Percentiles rank a stretch among this genome's conserved stretches.
These are phyloP conservation scores for Carcharodon carcharias DNA, from an alignment of 2,797 vertebrate species.

Conservation along the genomic window DNA sequence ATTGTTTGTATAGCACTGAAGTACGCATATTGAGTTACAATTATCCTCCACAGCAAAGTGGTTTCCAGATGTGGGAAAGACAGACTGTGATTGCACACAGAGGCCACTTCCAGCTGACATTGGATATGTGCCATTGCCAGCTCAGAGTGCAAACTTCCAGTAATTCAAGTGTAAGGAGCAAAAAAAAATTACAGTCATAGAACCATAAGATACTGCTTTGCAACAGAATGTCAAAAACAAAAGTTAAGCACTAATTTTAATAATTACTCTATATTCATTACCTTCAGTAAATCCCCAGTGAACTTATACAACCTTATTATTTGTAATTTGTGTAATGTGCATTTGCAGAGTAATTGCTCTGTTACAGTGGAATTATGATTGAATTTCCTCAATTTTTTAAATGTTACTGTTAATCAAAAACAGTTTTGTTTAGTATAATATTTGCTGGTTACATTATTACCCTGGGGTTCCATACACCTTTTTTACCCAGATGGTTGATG, in stretches of 20 bases:
- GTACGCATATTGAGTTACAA: slow-evolving; percentile 35
- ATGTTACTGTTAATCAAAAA: not conserved
- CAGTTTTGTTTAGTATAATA: not conserved
- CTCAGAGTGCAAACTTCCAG: slow-evolving; percentile 24
- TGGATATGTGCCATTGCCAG: slow-evolving; percentile 35
- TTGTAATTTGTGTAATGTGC: slow-evolving; percentile 12
- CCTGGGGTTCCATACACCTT: not conserved
- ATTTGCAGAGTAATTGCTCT: slow-evolving; percentile 1
- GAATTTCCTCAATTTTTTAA: slow-evolving; percentile 30
- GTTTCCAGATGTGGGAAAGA: slow-evolving; percentile 80
- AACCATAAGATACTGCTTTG: not conserved
- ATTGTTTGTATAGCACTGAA: slow-evolving; percentile 35
- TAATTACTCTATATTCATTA: slow-evolving; percentile 17
- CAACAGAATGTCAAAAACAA: slow-evolving; percentile 11
- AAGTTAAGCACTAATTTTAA: slow-evolving; percentile 32
- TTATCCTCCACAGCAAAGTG: slow-evolving; percentile 57
- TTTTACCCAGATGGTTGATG: not conserved
- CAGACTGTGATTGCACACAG: slow-evolving; percentile 86
- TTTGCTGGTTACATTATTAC: not conserved
- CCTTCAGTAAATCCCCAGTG: not conserved
- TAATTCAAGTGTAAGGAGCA: slow-evolving; percentile 29
- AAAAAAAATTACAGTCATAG: not conserved
- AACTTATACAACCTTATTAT: slow-evolving; percentile 6
- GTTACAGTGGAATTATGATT: slow-evolving; percentile 15
- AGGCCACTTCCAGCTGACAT: slow-evolving; percentile 91